phyloP scores from a whole-genome alignment of 2,797 vertebrate species.

The Sphenodon punctatus region DNA sequence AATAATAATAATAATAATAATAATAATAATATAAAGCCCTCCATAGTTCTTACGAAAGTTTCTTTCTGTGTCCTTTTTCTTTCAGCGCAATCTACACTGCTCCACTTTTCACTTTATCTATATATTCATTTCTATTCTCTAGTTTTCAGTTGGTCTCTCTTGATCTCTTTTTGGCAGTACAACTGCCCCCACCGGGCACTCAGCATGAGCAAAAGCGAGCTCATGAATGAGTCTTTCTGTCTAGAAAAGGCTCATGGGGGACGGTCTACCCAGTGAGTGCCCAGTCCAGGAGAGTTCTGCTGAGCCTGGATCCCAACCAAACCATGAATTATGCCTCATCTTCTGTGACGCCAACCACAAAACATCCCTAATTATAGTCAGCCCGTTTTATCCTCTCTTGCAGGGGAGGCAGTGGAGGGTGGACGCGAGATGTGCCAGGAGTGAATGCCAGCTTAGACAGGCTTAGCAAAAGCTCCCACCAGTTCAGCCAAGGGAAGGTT shows the following conservation, averaged over 20 bases:
- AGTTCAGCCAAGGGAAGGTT: background rate
- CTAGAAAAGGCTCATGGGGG: background rate
- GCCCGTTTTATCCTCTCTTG: background rate
- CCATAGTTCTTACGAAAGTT: background rate
- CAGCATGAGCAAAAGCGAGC: background rate
- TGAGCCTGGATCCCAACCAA: background rate
- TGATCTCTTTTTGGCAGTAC: background rate
- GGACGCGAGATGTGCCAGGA: background rate
- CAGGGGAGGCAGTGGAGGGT: background rate
- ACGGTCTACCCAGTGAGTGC: fast-evolving
- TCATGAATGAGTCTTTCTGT: background rate
- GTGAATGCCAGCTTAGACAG: background rate
- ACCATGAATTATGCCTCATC: background rate
- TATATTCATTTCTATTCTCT: background rate
- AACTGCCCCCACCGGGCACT: fast-evolving
- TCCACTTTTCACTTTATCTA: background rate
- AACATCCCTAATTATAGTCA: background rate
- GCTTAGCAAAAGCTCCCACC: background rate
- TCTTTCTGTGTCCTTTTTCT: background rate
- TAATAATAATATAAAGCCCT: too few relatives aligned
- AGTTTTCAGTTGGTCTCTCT: background rate
- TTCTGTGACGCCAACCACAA: constrained; percentile 2
- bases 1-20: background rate
- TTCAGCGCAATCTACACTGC: background rate
- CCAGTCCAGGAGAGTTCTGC: background rate